Conservation (phyloP, 2,888 invertebrate genomes). For the Eupithecia subumbrata region DNA sequence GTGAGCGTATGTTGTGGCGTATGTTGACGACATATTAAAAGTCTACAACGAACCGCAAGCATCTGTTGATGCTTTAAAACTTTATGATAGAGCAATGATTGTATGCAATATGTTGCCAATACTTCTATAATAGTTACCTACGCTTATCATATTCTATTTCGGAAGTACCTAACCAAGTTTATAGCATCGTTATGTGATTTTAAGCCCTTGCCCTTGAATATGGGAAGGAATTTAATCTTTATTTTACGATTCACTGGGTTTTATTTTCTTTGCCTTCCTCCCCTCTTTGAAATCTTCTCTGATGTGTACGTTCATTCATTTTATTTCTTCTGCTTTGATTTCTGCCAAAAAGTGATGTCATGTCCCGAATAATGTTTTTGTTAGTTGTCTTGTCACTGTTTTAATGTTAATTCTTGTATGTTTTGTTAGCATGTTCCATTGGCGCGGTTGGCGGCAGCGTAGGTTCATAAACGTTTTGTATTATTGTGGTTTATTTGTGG, state of each 20-base stretch:
- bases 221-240: conserved; percentile 14
- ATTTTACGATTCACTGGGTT: background rate
- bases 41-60: conserved; percentile 42
- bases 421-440: conserved; percentile 28
- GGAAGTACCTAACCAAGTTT: background rate
- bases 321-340: conserved; percentile 26
- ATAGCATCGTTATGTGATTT: background rate
- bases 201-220: conserved; percentile 24
- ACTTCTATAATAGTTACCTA: background rate
- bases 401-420: conserved; percentile 32
- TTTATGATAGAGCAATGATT: background rate
- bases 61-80: conserved; percentile 27
- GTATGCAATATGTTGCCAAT: conserved; percentile 6
- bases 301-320: conserved; percentile 8
- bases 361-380: conserved; percentile 35
- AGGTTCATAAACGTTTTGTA: conserved; percentile 29
- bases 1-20: conserved; percentile 23
- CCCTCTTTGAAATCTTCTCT: background rate
- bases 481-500: conserved; percentile 35
- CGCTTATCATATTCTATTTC: background rate
- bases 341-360: conserved; percentile 40
- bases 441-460: conserved; percentile 26
- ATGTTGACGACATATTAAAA: conserved; percentile 42
- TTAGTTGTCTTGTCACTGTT: conserved; percentile 39
- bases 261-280: background rate